Conservation (phyloP, 2,113 vertebrate species). For the Callipepla squamata region DNA sequence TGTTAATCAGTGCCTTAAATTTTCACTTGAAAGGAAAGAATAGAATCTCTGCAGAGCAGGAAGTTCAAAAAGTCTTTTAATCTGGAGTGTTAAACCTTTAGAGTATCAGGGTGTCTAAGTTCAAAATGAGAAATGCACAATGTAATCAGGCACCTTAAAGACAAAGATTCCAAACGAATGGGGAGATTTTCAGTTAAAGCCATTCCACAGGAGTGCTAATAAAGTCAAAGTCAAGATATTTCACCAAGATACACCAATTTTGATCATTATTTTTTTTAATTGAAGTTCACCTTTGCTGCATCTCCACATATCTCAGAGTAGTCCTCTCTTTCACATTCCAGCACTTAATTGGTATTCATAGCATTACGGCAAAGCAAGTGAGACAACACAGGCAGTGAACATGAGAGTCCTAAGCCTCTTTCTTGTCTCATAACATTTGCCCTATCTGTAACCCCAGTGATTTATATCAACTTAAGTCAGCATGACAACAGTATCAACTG, state of each 20-base stretch:
- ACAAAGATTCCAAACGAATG: neutral
- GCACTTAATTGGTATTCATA: neutral
- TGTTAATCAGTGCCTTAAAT: slow-evolving; percentile 1
- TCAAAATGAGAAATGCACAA: neutral
- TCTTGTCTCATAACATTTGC: neutral
- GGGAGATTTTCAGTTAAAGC: neutral
- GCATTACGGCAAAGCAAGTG: neutral
- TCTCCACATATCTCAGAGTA: neutral
- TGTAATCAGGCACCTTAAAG: neutral
- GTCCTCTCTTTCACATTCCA: neutral
- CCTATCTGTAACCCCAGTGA: neutral
- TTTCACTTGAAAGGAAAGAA: slow-evolving; percentile 35
- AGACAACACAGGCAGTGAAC: neutral
- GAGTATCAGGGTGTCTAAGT: neutral
- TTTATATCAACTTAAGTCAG: neutral
- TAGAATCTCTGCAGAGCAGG: neutral
- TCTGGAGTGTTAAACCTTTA: neutral
- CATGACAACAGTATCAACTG: accelerated
- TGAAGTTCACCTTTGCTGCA: neutral
- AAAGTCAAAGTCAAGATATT: neutral
- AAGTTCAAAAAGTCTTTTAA: slow-evolving; percentile 42
- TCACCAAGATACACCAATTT: neutral
- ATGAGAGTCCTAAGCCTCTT: neutral
- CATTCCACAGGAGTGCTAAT: neutral
- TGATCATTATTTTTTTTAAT: neutral